These are phyloP conservation scores for Macrosiphum euphorbiae DNA, from an alignment of 2,888 invertebrate species.

Conservation along the genomic window DNA sequence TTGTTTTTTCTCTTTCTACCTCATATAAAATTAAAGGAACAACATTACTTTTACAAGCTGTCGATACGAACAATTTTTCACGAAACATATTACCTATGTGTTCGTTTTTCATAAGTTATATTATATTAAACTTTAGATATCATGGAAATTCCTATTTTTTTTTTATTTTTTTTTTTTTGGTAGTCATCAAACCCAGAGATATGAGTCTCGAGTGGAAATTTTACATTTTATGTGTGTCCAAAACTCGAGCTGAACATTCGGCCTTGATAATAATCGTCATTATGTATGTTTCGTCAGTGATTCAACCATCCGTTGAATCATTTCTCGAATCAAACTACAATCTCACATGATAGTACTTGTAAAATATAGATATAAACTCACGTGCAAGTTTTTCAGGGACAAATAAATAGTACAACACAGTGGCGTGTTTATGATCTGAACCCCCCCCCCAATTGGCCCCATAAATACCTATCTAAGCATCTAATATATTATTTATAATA, in stretches of 20 bases:
- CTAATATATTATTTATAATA: too few species aligned
- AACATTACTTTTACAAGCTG: background rate
- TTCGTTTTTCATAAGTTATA: background rate
- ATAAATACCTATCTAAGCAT: too few species aligned
- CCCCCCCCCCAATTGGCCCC: too few species aligned
- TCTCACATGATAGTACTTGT: too few species aligned
- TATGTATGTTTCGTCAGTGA: background rate
- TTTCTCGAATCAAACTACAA: background rate
- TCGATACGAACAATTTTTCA: background rate
- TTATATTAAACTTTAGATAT: background rate
- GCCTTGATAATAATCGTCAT: background rate
- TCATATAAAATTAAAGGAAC: background rate
- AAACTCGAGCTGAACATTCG: background rate
- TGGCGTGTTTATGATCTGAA: too few species aligned
- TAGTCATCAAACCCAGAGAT: background rate
- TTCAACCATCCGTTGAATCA: background rate
- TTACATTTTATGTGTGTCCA: background rate
- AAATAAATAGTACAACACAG: background rate
- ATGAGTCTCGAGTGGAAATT: background rate
- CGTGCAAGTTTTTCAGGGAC: background rate
- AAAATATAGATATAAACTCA: too few species aligned
- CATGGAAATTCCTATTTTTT: background rate
- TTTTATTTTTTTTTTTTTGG: background rate
- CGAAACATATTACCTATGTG: background rate
- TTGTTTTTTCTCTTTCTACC: background rate